Evolutionary conservation across 2,113 vertebrate genomes (phyloP).

Genomic region (Neogale vison): DNA sequence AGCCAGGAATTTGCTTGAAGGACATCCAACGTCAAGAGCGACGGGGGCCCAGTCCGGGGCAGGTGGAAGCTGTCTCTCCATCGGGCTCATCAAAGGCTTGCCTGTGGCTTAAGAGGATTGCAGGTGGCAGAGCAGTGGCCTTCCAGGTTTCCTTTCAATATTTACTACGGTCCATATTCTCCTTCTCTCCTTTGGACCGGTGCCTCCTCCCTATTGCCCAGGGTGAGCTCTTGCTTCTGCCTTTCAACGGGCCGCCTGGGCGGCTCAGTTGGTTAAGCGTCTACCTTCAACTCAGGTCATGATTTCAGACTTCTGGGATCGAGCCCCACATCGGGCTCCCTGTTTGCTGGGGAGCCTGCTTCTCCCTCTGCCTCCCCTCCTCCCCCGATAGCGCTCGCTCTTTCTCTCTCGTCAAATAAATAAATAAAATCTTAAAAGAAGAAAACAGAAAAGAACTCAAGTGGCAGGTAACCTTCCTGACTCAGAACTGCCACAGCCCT

Average conservation of each 20-base stretch:
- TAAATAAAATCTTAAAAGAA: neutral
- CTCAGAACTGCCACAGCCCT: too few relatives aligned
- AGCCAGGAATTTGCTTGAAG: slow-evolving; percentile 55
- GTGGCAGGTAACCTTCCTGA: neutral
- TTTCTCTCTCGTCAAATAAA: neutral
- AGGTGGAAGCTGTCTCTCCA: neutral
- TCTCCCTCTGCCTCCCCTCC: too few relatives aligned
- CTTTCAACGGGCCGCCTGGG: too few relatives aligned
- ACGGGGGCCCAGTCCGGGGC: neutral
- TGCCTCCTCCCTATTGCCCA: neutral
- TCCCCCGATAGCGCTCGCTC: too few relatives aligned
- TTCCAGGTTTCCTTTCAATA: neutral
- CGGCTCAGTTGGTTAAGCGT: too few relatives aligned
- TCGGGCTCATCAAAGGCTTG: neutral
- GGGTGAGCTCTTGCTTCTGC: neutral
- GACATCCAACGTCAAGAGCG: neutral
- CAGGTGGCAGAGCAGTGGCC: neutral
- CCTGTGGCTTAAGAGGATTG: neutral
- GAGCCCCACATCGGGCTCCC: too few relatives aligned
- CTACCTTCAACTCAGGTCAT: too few relatives aligned
- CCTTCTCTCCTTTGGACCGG: neutral
- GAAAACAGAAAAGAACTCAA: neutral
- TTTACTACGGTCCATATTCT: neutral
- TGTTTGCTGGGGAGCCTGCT: too few relatives aligned
- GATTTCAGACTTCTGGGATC: too few relatives aligned